phyloP scores from a whole-genome alignment of 2,888 invertebrate genomes.

The Halictus quadricinctus region DNA sequence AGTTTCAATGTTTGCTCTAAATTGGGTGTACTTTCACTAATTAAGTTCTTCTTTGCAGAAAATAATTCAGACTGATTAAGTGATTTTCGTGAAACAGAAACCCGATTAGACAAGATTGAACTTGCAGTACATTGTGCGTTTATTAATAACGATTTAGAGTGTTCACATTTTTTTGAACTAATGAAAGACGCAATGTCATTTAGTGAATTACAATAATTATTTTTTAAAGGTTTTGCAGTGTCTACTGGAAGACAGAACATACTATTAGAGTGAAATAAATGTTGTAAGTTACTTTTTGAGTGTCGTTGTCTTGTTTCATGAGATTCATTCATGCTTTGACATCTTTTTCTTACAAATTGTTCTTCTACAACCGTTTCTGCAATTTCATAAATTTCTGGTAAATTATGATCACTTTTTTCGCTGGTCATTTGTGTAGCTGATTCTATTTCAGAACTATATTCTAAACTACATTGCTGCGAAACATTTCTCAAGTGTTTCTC shows the following conservation, averaged over 20 bases:
- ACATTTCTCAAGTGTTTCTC: conserved; percentile 85
- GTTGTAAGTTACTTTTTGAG: conserved; percentile 58
- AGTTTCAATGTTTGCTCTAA: conserved; percentile 37
- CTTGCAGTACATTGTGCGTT: conserved; percentile 70
- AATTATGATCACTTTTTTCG: conserved; percentile 79
- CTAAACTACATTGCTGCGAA: conserved; percentile 88
- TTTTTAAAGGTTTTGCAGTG: conserved; percentile 64
- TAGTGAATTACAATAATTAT: conserved; percentile 75
- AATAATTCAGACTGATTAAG: conserved; percentile 66
- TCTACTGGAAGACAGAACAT: conserved; percentile 74
- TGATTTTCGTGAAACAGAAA: conserved; percentile 66
- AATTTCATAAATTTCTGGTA: conserved; percentile 77
- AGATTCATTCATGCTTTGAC: conserved; percentile 67
- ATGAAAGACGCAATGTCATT: conserved; percentile 75
- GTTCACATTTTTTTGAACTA: conserved; percentile 73
- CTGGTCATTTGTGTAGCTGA: conserved; percentile 77
- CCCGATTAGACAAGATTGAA: conserved; percentile 67
- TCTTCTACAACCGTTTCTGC: conserved; percentile 63
- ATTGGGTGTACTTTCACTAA: conserved; percentile 67
- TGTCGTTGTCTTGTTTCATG: conserved; percentile 56
- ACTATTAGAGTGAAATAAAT: conserved; percentile 75
- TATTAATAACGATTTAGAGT: conserved; percentile 72
- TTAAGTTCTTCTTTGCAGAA: conserved; percentile 67
- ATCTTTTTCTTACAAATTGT: conserved; percentile 45
- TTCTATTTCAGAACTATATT: conserved; percentile 85